Evolutionary conservation across 2,113 vertebrate species (phyloP).

Genomic region (Clinocottus analis): DNA sequence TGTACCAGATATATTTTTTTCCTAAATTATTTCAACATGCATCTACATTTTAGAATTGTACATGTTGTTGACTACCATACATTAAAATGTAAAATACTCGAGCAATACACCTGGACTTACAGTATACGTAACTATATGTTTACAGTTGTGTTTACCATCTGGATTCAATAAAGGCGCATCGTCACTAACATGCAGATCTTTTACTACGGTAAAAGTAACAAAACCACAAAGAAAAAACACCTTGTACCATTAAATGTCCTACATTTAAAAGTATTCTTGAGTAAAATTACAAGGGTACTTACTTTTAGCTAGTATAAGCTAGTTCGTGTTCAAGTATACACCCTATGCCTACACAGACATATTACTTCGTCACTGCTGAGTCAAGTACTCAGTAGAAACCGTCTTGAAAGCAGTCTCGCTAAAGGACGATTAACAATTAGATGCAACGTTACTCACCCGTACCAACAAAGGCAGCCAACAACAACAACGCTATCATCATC

Average conservation of each 20-base stretch:
- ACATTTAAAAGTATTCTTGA: no score
- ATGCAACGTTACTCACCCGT: conserved; percentile 20
- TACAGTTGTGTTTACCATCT: background rate
- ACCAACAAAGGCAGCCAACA: background rate
- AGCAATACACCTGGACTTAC: background rate
- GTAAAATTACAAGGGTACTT: background rate
- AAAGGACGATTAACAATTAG: background rate
- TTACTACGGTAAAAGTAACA: background rate
- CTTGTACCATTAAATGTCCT: background rate
- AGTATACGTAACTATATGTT: background rate
- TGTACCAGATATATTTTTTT: background rate
- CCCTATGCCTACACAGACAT: background rate
- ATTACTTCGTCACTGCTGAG: background rate
- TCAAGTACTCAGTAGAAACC: background rate
- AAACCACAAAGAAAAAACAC: background rate
- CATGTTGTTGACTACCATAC: background rate
- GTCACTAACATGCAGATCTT: background rate
- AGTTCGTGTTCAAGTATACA: background rate
- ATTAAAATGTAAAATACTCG: background rate
- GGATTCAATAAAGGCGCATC: background rate
- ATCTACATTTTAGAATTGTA: background rate
- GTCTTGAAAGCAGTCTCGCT: background rate
- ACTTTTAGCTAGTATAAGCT: background rate
- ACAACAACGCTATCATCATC: background rate
- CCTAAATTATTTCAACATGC: background rate